phyloP scores from a whole-genome alignment of 2,113 vertebrate species.

The Atlantisia rogersi region DNA sequence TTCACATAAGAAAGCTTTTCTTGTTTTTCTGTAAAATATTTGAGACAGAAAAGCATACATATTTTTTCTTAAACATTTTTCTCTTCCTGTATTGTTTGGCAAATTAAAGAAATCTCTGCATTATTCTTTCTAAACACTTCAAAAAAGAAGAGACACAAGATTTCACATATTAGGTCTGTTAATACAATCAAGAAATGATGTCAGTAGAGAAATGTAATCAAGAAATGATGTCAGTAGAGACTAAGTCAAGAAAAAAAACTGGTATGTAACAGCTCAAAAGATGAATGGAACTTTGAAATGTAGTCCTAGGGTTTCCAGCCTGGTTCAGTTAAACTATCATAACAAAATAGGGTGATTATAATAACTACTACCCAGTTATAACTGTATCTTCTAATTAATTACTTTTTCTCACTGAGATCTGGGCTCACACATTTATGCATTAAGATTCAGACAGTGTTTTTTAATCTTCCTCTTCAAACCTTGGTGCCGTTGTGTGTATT shows the following conservation, averaged over 20 bases:
- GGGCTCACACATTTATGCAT: background rate
- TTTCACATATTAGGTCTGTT: background rate
- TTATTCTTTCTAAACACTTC: background rate
- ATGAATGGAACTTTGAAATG: background rate
- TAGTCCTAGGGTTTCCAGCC: background rate
- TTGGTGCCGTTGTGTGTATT: background rate
- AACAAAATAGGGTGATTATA: background rate
- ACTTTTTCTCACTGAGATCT: background rate
- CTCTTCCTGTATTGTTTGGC: background rate
- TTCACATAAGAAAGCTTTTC: background rate
- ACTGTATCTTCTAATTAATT: constrained; percentile 12
- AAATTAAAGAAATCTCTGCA: background rate
- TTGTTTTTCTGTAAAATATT: background rate
- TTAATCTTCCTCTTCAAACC: background rate
- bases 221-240: background rate
- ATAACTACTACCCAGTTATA: background rate
- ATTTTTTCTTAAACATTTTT: background rate
- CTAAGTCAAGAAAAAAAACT: background rate
- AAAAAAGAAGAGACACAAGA: background rate
- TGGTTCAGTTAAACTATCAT: background rate
- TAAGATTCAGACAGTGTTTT: background rate
- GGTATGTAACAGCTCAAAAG: background rate
- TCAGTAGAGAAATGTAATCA: background rate
- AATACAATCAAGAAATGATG: background rate
- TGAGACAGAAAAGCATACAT: background rate